Percentiles rank a stretch among this genome's conserved stretches.
phyloP scores from a whole-genome alignment of 2,888 invertebrate species.

The Seira ritae region DNA sequence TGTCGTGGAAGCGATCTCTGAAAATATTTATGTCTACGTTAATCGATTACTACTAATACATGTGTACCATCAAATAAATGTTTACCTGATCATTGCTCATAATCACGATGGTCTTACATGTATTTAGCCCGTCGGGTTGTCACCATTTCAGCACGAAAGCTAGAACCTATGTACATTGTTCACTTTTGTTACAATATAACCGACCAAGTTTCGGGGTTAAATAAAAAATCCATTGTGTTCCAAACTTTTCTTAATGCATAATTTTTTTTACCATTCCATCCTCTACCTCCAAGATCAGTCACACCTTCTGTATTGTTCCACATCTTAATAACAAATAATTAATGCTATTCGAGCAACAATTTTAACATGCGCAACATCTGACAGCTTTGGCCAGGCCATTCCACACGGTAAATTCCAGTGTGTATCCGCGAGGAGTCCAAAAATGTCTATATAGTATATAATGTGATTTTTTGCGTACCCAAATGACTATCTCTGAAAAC shows the following conservation, averaged over 20 bases:
- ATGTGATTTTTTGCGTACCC: background rate
- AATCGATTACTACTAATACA: too few relatives aligned
- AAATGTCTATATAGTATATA: too few relatives aligned
- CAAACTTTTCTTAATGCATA: background rate
- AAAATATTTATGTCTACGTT: background rate
- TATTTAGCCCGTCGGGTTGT: background rate
- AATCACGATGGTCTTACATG: background rate
- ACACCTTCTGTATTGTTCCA: conserved; percentile 21
- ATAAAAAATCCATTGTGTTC: background rate
- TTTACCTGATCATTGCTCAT: background rate
- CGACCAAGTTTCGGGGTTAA: background rate
- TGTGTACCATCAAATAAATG: background rate
- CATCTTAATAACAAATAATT: conserved; percentile 30
- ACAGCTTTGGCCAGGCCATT: conserved; percentile 37
- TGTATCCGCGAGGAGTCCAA: too few relatives aligned
- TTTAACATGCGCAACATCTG: conserved; percentile 39
- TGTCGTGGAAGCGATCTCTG: background rate
- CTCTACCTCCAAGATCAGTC: background rate
- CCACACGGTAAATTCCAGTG: conserved; percentile 49
- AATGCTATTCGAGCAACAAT: conserved; percentile 32
- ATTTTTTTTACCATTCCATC: conserved; percentile 2
- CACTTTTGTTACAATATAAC: background rate
- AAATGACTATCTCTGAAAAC: conserved; percentile 30
- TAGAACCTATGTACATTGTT: too few relatives aligned
- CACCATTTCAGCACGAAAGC: background rate